These are phyloP conservation scores for Iselma pallidipennis DNA, from an alignment of 2,888 invertebrate genomes.

Conservation along the genomic window DNA sequence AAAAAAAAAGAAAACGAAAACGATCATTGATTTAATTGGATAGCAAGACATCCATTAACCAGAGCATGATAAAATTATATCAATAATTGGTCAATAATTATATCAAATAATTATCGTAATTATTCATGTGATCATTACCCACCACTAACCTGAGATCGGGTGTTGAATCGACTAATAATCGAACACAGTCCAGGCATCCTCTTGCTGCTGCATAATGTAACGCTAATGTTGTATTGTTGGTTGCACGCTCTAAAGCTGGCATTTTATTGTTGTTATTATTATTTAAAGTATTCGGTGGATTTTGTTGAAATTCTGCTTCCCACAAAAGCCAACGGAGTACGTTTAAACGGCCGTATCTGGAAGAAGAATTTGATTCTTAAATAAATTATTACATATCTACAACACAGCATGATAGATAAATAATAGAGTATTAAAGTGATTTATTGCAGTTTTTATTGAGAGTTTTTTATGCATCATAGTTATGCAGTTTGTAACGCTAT, in stretches of 20 bases:
- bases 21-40: too few relatives aligned
- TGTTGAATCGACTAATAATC: slow-evolving; percentile 76
- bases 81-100: neutral
- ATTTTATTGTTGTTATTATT: slow-evolving; percentile 50
- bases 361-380: too few relatives aligned
- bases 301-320: slow-evolving; percentile 52
- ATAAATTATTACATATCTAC: too few relatives aligned
- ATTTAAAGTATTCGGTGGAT: neutral
- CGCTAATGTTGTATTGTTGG: slow-evolving; percentile 74
- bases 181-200: slow-evolving; percentile 84
- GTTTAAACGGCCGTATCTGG: slow-evolving; percentile 61
- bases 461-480: too few relatives aligned
- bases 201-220: slow-evolving; percentile 87
- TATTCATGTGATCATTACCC: neutral
- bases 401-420: too few relatives aligned
- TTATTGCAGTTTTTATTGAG: too few relatives aligned
- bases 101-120: neutral
- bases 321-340: slow-evolving; percentile 65
- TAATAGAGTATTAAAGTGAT: too few relatives aligned
- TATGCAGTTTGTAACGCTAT: too few relatives aligned
- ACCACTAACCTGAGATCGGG: slow-evolving; percentile 73
- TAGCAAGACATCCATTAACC: too few relatives aligned
- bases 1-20: too few relatives aligned
- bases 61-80: neutral
- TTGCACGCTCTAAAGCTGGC: slow-evolving; percentile 60